Percentiles rank a stretch among this genome's conserved stretches.
phyloP scores from a whole-genome alignment of 2,888 invertebrate species.

The Pseudolycoriella hygida region DNA sequence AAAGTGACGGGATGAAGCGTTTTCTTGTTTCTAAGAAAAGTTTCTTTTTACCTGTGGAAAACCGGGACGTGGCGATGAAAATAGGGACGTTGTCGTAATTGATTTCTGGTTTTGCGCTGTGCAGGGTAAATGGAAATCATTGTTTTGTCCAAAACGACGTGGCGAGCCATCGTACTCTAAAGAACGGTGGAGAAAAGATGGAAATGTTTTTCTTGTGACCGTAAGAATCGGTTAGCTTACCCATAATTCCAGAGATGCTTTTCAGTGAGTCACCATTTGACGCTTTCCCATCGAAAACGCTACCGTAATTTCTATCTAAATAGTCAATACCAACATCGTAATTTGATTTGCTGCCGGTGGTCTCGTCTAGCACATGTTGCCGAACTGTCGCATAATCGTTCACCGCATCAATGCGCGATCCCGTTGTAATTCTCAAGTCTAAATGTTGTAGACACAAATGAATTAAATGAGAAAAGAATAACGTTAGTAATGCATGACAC shows the following conservation, averaged over 20 bases:
- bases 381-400: constrained; percentile 7
- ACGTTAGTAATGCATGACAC: constrained; percentile 10
- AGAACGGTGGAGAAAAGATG: too few relatives aligned
- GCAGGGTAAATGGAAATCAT: constrained; percentile 12
- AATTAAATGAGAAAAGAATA: constrained; percentile 2
- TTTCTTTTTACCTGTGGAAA: constrained; percentile 72
- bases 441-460: constrained; percentile 4
- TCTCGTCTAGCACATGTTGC: constrained; percentile 5
- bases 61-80: constrained; percentile 66
- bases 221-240: background rate
- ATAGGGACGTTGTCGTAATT: constrained; percentile 41
- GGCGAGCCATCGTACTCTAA: constrained; percentile 82
- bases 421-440: constrained; percentile 23
- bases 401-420: constrained; percentile 11
- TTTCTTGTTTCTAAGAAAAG: too few relatives aligned
- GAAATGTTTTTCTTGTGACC: too few relatives aligned
- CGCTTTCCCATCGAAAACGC: background rate
- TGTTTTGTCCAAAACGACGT: constrained; percentile 52
- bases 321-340: background rate
- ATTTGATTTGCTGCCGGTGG: background rate
- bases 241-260: background rate
- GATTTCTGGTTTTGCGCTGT: constrained; percentile 12
- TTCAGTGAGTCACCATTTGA: background rate
- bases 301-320: background rate
- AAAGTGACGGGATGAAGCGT: too few relatives aligned